Percentiles rank a stretch among this genome's conserved stretches.
Evolutionary conservation across 2,113 vertebrate genomes (phyloP).

Genomic region (Cyprinodon tularosa): DNA sequence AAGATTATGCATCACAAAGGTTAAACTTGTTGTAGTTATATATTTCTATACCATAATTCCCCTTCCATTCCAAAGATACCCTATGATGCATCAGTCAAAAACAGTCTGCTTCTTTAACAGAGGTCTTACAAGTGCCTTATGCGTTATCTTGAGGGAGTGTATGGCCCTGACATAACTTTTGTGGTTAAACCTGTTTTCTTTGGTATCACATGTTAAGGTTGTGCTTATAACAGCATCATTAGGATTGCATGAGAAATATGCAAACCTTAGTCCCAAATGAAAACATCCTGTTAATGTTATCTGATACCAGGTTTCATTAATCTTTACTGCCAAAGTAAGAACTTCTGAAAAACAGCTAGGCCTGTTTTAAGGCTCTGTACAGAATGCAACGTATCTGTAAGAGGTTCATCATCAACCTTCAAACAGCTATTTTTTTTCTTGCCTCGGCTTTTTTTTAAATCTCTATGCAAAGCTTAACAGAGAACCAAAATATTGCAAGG

Average conservation of each 20-base stretch:
- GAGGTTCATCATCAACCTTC: conserved; percentile 62
- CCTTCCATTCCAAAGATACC: background rate
- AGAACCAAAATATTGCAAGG: conserved; percentile 48
- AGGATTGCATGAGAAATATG: no score
- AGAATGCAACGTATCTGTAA: conserved; percentile 49
- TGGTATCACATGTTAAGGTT: no score
- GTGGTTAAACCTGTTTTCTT: no score
- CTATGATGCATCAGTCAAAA: background rate
- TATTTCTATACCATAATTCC: background rate
- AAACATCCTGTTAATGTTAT: conserved; percentile 52
- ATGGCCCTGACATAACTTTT: no score
- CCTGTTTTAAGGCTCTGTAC: conserved; percentile 51
- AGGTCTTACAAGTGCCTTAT: no score
- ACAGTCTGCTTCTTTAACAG: background rate
- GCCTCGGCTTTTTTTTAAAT: conserved; percentile 32
- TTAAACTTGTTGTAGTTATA: background rate
- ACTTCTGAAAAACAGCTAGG: conserved; percentile 56
- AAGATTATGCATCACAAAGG: no score
- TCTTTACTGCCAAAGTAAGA: conserved; percentile 35
- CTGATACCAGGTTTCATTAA: conserved; percentile 47
- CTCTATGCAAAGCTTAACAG: conserved; percentile 41
- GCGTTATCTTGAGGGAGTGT: no score
- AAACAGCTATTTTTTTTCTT: conserved; percentile 59
- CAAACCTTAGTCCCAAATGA: conserved; percentile 17
- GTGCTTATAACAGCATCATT: no score